Conservation (phyloP, 37 sponge, comb jelly and placozoan genomes). For the Axinella damicornis region DNA sequence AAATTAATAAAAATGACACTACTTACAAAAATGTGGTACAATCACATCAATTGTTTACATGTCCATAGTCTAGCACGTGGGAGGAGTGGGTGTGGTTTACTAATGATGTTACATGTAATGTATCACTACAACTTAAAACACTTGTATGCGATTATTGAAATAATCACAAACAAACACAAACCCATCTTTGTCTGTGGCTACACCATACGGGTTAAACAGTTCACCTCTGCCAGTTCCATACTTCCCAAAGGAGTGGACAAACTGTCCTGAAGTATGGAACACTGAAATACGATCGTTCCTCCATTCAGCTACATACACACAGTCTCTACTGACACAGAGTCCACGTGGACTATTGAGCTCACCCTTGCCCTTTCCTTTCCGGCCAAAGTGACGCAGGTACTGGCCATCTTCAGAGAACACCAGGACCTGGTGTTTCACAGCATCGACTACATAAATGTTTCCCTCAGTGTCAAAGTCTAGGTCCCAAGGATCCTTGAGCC, state of each 20-base stretch:
- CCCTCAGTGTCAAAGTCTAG: neutral
- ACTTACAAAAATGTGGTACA: too few relatives aligned
- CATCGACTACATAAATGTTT: neutral
- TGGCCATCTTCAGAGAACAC: neutral
- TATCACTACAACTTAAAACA: too few relatives aligned
- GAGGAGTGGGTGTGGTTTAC: too few relatives aligned
- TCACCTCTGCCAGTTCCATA: neutral
- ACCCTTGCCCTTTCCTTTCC: neutral
- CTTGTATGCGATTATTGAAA: too few relatives aligned
- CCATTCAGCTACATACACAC: conserved; percentile 4
- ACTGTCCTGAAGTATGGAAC: neutral
- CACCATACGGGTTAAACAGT: conserved; percentile 1
- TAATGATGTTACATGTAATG: too few relatives aligned
- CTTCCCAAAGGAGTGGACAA: neutral
- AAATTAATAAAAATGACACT: too few relatives aligned
- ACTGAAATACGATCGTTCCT: neutral
- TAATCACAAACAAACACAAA: conserved; percentile 8
- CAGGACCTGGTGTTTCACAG: neutral
- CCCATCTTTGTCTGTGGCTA: conserved; percentile 15
- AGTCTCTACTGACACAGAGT: neutral
- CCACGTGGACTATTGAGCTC: neutral
- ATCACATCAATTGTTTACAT: too few relatives aligned
- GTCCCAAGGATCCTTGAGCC: neutral
- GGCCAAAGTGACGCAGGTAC: neutral
- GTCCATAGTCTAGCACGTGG: too few relatives aligned